phyloP scores from a whole-genome alignment of 2,888 invertebrate species.

The Drosophila lacicola region DNA sequence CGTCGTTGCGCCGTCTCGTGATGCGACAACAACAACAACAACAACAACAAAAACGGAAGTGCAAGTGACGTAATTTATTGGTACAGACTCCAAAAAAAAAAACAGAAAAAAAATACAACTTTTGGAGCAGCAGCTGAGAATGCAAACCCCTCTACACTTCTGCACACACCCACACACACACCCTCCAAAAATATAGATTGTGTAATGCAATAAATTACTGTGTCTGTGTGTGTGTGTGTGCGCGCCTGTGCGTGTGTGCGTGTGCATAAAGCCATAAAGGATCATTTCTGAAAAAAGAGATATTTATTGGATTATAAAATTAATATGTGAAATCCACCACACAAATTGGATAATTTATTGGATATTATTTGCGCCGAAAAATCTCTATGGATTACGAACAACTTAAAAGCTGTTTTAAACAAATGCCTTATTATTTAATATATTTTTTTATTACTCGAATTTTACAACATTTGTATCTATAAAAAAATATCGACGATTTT shows the following conservation, averaged over 20 bases:
- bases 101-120: conserved; percentile 27
- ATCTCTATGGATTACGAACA: conserved; percentile 10
- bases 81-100: conserved; percentile 58
- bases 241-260: conserved; percentile 16
- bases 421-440: not conserved
- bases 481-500: too few species aligned
- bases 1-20: conserved; percentile 13
- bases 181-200: conserved; percentile 43
- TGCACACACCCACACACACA: conserved; percentile 12
- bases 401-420: not conserved
- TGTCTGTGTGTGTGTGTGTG: conserved; percentile 7
- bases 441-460: not conserved
- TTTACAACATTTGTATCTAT: too few species aligned
- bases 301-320: conserved; percentile 12
- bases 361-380: conserved; percentile 38
- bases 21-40: conserved; percentile 42
- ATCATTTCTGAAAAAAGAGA: conserved; percentile 4
- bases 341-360: conserved; percentile 61
- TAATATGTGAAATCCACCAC: conserved; percentile 3
- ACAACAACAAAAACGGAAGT: conserved; percentile 69
- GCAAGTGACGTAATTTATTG: conserved; percentile 77
- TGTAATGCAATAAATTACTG: conserved; percentile 44
- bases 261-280: conserved; percentile 15
- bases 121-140: conserved; percentile 53
- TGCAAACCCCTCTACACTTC: conserved; percentile 20